A percentile compares a stretch with the other conserved stretches of the same genome.
These are phyloP conservation scores for Melanotaenia trifasciata DNA, from an alignment of 2,797 vertebrate genomes.

Conservation along the genomic window DNA sequence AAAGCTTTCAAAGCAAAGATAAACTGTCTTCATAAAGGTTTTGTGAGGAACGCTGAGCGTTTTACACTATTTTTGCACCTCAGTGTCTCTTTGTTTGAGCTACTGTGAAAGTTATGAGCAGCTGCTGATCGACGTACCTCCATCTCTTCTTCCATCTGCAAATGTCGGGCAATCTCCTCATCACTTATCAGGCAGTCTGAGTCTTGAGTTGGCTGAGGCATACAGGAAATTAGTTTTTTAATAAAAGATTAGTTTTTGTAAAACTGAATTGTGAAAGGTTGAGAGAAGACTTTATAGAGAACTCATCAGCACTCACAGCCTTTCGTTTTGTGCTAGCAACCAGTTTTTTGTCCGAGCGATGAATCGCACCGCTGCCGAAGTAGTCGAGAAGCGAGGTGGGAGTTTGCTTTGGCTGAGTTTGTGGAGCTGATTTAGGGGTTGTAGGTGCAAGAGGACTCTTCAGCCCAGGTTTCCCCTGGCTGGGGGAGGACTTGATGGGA, in stretches of 20 bases:
- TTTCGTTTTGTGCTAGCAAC: conserved; percentile 91
- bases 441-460: conserved; percentile 77
- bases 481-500: conserved; percentile 74
- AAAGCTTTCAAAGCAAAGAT: neutral
- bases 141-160: conserved; percentile 92
- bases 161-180: conserved; percentile 89
- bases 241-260: neutral
- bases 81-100: neutral
- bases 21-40: neutral
- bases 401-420: conserved; percentile 82
- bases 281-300: neutral
- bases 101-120: neutral
- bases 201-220: conserved; percentile 81
- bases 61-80: neutral
- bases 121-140: conserved; percentile 82
- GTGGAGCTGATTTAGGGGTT: conserved; percentile 65
- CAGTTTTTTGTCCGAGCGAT: conserved; percentile 93
- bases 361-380: conserved; percentile 87
- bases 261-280: neutral
- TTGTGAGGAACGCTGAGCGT: neutral
- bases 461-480: conserved; percentile 43
- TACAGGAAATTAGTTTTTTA: conserved; percentile 27
- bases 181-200: conserved; percentile 83
- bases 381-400: conserved; percentile 90
- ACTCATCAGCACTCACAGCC: conserved; percentile 83